Evolutionary conservation across 2,797 vertebrate genomes (phyloP).

Genomic region (Pterois miles): DNA sequence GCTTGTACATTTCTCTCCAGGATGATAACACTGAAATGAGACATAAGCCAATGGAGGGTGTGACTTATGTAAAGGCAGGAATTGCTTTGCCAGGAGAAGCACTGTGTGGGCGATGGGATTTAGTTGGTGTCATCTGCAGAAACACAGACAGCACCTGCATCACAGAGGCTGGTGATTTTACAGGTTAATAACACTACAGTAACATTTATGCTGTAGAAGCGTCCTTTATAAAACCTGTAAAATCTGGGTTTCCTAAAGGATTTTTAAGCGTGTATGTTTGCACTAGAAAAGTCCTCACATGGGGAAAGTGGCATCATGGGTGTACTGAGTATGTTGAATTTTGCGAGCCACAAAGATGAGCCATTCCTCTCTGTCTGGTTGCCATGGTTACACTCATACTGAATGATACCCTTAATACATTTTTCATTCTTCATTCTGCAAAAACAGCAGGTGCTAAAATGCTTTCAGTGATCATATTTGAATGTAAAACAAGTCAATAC

Average conservation of each 20-base stretch:
- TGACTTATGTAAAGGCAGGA: background rate
- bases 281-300: background rate
- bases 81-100: background rate
- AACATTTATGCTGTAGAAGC: background rate
- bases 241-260: background rate
- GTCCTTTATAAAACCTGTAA: background rate
- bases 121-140: conserved; percentile 13
- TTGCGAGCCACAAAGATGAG: conserved; percentile 12
- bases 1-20: background rate
- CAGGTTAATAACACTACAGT: background rate
- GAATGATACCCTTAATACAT: conserved; percentile 22
- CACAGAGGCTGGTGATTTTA: background rate
- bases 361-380: conserved; percentile 25
- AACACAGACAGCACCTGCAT: background rate
- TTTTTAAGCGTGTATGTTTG: background rate
- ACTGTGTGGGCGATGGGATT: background rate
- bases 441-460: conserved; percentile 7
- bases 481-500: background rate
- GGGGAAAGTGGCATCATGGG: background rate
- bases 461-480: background rate
- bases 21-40: background rate
- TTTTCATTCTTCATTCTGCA: conserved; percentile 23
- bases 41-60: background rate
- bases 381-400: conserved; percentile 34
- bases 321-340: background rate